These are phyloP conservation scores for Brachyopa scutellaris DNA, from an alignment of 2,888 invertebrate genomes.

Conservation along the genomic window DNA sequence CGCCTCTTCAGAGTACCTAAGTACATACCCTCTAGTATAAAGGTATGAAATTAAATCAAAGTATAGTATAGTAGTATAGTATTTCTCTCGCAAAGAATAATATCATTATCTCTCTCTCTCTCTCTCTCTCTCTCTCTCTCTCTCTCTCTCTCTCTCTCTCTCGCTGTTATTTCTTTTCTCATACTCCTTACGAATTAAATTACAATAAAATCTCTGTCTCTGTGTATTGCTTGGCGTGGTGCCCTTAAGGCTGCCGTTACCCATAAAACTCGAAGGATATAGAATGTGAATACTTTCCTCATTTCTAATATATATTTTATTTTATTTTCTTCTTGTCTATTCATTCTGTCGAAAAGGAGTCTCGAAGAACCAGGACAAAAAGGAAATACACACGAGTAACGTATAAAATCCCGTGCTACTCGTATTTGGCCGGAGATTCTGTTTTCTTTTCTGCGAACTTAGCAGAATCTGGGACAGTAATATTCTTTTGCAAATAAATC, in stretches of 20 bases:
- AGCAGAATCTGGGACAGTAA: neutral
- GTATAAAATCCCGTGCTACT: neutral
- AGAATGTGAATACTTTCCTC: slow-evolving; percentile 12
- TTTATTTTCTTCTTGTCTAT: neutral
- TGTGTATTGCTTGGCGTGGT: neutral
- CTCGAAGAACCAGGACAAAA: no score
- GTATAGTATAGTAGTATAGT: no score
- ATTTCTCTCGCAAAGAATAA: slow-evolving; percentile 3
- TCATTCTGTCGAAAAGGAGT: neutral
- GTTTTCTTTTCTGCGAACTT: neutral
- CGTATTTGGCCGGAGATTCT: neutral
- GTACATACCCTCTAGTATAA: no score
- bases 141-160: no score
- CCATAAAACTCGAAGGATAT: slow-evolving; percentile 39
- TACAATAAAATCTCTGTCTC: neutral
- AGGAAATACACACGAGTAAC: neutral
- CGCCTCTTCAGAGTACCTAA: neutral
- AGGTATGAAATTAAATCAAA: no score
- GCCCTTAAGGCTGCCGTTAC: slow-evolving; percentile 35
- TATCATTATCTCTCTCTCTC: slow-evolving; percentile 9
- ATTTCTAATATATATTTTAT: neutral
- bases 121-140: no score
- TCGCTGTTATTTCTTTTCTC: no score
- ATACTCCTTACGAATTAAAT: neutral
- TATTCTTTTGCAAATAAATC: neutral